A percentile compares a stretch with the other conserved stretches of the same genome.
These are phyloP conservation scores for Aplysina aerophoba DNA, from an alignment of 37 sponge, comb jelly and placozoan genomes.

Conservation along the genomic window DNA sequence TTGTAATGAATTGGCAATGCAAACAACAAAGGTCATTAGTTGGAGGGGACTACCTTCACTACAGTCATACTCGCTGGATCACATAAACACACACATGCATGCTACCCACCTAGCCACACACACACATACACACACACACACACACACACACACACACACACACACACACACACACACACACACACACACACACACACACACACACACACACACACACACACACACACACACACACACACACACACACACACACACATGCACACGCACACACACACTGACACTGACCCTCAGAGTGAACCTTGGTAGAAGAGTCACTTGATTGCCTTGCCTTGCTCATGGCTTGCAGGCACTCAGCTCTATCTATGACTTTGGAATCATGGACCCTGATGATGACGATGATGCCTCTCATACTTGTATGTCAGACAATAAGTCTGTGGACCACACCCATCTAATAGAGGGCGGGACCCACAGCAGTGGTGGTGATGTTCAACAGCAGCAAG, in stretches of 20 bases:
- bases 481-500: too few relatives aligned
- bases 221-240: constrained; percentile 28
- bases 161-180: neutral
- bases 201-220: constrained; percentile 16
- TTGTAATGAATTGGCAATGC: neutral
- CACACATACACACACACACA: neutral
- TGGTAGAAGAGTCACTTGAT: neutral
- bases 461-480: too few relatives aligned
- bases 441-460: too few relatives aligned
- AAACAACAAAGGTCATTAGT: neutral
- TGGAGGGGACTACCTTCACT: neutral
- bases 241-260: constrained; percentile 20
- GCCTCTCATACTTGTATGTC: neutral
- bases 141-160: neutral
- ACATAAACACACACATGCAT: neutral
- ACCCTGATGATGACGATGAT: neutral
- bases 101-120: neutral
- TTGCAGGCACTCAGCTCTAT: constrained; percentile 8
- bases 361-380: constrained; percentile 28
- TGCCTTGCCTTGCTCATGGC: too few relatives aligned
- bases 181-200: constrained; percentile 31
- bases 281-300: neutral
- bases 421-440: constrained; percentile 12
- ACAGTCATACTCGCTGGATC: neutral
- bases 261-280: neutral